Percentiles rank a stretch among this genome's conserved stretches.
Evolutionary conservation across 2,888 invertebrate species (phyloP).

Genomic region (Calephelis perditalis): DNA sequence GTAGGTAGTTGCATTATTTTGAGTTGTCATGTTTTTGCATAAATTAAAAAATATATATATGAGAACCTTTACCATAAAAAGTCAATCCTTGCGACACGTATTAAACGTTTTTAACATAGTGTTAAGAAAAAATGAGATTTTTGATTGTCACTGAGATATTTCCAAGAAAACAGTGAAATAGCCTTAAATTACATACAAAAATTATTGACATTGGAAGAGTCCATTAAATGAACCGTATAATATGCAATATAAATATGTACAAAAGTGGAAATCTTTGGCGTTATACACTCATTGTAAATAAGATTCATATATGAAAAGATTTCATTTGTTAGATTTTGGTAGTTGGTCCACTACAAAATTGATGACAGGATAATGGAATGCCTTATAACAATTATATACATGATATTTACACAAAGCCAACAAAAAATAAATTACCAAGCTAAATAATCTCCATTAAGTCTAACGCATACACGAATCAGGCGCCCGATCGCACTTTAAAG

Average conservation of each 20-base stretch:
- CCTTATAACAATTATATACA: not conserved
- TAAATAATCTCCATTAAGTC: too few species aligned
- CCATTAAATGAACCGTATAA: slow-evolving; percentile 5
- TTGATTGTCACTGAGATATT: too few species aligned
- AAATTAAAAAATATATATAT: too few species aligned
- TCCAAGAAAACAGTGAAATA: not conserved
- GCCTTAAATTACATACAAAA: not conserved
- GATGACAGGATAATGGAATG: slow-evolving; percentile 6
- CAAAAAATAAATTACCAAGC: not conserved
- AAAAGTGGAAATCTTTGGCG: slow-evolving; percentile 17
- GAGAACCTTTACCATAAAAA: too few species aligned
- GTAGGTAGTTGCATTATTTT: too few species aligned
- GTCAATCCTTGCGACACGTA: too few species aligned
- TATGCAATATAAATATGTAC: slow-evolving; percentile 12
- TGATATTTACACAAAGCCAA: not conserved
- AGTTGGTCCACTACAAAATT: slow-evolving; percentile 5
- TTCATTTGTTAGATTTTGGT: slow-evolving; percentile 7
- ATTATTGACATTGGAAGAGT: slow-evolving; percentile 11
- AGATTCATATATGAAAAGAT: slow-evolving; percentile 2
- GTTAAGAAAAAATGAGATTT: too few species aligned
- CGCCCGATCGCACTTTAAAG: too few species aligned
- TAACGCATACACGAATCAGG: too few species aligned
- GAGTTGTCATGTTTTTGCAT: too few species aligned
- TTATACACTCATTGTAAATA: slow-evolving; percentile 12
- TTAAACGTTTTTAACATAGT: too few species aligned